phyloP scores from a whole-genome alignment of 2,888 invertebrate species.

The Disparrhopalites patrizii region DNA sequence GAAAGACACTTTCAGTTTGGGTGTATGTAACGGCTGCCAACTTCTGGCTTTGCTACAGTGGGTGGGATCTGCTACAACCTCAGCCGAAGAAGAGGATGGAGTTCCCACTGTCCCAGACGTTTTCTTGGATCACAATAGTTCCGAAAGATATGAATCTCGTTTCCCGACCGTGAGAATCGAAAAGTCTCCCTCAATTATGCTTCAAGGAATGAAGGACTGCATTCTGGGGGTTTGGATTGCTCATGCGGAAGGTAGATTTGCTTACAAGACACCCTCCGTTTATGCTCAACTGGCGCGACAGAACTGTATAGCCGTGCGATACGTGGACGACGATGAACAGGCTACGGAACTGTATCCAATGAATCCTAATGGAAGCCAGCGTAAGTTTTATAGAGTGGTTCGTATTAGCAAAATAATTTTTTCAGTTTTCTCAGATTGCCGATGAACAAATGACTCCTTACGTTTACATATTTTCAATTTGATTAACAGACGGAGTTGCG shows the following conservation, averaged over 20 bases:
- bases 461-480: slow-evolving; percentile 42
- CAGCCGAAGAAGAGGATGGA: slow-evolving; percentile 31
- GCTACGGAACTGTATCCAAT: slow-evolving; percentile 81
- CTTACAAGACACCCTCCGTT: slow-evolving; percentile 53
- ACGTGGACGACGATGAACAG: slow-evolving; percentile 72
- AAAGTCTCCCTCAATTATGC: slow-evolving; percentile 73
- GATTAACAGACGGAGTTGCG: slow-evolving; percentile 82
- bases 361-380: slow-evolving; percentile 88
- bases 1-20: slow-evolving; percentile 85
- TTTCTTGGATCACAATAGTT: slow-evolving; percentile 76
- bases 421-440: too few relatives aligned
- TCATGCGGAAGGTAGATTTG: slow-evolving; percentile 78
- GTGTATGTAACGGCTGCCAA: slow-evolving; percentile 98
- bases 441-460: too few relatives aligned
- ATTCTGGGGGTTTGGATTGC: slow-evolving; percentile 93
- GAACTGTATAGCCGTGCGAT: slow-evolving; percentile 71
- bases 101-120: slow-evolving; percentile 58
- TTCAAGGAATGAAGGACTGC: slow-evolving; percentile 81
- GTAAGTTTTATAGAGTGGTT: too few relatives aligned
- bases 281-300: slow-evolving; percentile 51
- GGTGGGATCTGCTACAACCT: slow-evolving; percentile 55
- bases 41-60: slow-evolving; percentile 90
- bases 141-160: slow-evolving; percentile 81
- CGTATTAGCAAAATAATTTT: too few relatives aligned
- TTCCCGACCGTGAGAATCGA: slow-evolving; percentile 73